phyloP scores from a whole-genome alignment of 2,113 vertebrate genomes.

The Castor canadensis region DNA sequence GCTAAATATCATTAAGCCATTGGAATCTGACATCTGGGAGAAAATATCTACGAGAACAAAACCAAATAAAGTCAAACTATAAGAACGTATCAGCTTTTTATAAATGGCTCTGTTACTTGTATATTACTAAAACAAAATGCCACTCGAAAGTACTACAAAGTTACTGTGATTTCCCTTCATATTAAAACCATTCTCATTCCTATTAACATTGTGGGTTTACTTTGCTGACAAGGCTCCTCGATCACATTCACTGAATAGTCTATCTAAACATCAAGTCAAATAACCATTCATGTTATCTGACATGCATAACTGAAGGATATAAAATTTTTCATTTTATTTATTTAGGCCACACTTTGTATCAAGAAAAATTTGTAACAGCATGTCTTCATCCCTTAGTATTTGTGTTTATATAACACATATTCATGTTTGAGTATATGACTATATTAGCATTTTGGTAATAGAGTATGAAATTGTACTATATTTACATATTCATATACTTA shows the following conservation, averaged over 20 bases:
- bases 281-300: not conserved
- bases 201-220: not conserved
- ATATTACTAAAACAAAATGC: not conserved
- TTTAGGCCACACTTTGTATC: not conserved
- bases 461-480: not conserved
- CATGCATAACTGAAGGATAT: not conserved
- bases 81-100: not conserved
- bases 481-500: not conserved
- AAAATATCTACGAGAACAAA: constrained; percentile 92
- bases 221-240: not conserved
- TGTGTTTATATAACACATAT: not conserved
- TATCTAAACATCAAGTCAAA: not conserved
- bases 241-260: not conserved
- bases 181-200: not conserved
- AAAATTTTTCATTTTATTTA: not conserved
- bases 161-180: not conserved
- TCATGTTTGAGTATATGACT: not conserved
- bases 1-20: constrained; percentile 91
- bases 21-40: constrained; percentile 97
- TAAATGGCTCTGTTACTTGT: not conserved
- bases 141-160: not conserved
- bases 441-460: not conserved
- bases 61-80: constrained; percentile 67
- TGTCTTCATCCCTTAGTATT: not conserved
- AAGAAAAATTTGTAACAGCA: not conserved